A percentile compares a stretch with the other conserved stretches of the same genome.
These are phyloP conservation scores for Apeira syringaria DNA, from an alignment of 2,888 invertebrate genomes.

Conservation along the genomic window DNA sequence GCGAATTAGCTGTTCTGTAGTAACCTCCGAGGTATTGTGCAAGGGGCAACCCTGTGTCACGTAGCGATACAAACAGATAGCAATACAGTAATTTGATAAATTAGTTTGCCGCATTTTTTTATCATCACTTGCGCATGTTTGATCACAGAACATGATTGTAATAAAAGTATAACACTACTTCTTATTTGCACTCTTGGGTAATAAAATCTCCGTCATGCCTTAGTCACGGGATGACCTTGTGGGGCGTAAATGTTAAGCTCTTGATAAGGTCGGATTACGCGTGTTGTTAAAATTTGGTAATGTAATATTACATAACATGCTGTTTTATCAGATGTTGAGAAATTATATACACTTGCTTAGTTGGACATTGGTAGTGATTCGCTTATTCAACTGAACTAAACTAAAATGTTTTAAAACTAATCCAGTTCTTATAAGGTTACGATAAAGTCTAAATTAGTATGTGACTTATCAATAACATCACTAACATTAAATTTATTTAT, in stretches of 20 bases:
- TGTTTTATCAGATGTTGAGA: too few relatives aligned
- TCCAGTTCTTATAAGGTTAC: too few relatives aligned
- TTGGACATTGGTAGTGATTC: too few relatives aligned
- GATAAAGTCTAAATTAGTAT: too few relatives aligned
- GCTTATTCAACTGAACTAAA: too few relatives aligned
- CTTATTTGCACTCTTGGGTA: constrained; percentile 7
- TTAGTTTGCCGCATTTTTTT: constrained; percentile 52
- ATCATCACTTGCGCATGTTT: constrained; percentile 30
- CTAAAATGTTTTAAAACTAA: too few relatives aligned
- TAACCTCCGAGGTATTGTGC: too few relatives aligned
- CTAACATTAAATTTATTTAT: too few relatives aligned
- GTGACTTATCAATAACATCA: too few relatives aligned
- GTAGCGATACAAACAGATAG: constrained; percentile 32
- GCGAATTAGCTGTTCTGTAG: too few relatives aligned
- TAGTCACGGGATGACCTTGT: neutral
- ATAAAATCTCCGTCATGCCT: constrained; percentile 9
- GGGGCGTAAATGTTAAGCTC: constrained; percentile 1
- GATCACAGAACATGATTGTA: constrained; percentile 6
- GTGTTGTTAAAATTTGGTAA: neutral
- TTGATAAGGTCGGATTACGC: neutral
- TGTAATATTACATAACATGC: constrained; percentile 1
- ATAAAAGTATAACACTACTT: constrained; percentile 1
- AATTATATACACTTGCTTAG: too few relatives aligned
- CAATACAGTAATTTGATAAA: constrained; percentile 42
- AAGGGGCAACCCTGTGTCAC: constrained; percentile 9